These are phyloP conservation scores for Bradypodion pumilum DNA, from an alignment of 2,797 vertebrate species.

Conservation along the genomic window DNA sequence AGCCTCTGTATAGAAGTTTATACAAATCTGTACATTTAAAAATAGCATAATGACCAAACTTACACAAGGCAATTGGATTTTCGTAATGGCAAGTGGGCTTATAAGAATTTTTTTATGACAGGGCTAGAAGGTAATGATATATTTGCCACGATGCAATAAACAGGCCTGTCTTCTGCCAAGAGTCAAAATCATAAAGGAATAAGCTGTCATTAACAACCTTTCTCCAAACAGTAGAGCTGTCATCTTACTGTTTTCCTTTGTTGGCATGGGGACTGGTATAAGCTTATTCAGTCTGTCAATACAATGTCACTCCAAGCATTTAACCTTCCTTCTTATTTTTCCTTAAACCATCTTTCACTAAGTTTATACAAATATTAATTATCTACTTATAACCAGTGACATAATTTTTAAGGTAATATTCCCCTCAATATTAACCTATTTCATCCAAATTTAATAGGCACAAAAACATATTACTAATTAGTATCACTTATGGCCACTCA, in stretches of 20 bases:
- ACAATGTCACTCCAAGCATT: conserved; percentile 78
- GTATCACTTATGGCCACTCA: not conserved
- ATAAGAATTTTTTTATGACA: conserved; percentile 85
- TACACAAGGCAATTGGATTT: conserved; percentile 74
- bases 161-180: conserved; percentile 95
- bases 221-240: conserved; percentile 91
- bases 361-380: conserved; percentile 49
- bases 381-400: conserved; percentile 15
- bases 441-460: conserved; percentile 4
- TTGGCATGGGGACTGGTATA: conserved; percentile 74
- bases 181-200: conserved; percentile 96
- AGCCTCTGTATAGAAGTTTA: conserved; percentile 56
- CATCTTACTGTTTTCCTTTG: conserved; percentile 80
- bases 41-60: conserved; percentile 63
- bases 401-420: conserved; percentile 7
- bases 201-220: conserved; percentile 93
- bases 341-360: conserved; percentile 48
- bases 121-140: conserved; percentile 96
- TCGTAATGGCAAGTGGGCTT: conserved; percentile 64
- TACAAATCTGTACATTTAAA: conserved; percentile 36
- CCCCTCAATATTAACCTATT: conserved; percentile 27
- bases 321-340: conserved; percentile 75
- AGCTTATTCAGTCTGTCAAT: conserved; percentile 84
- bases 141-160: conserved; percentile 95
- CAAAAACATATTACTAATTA: not conserved